Conservation (phyloP, 2,113 vertebrate species). For the Forbesichthys agassizii region DNA sequence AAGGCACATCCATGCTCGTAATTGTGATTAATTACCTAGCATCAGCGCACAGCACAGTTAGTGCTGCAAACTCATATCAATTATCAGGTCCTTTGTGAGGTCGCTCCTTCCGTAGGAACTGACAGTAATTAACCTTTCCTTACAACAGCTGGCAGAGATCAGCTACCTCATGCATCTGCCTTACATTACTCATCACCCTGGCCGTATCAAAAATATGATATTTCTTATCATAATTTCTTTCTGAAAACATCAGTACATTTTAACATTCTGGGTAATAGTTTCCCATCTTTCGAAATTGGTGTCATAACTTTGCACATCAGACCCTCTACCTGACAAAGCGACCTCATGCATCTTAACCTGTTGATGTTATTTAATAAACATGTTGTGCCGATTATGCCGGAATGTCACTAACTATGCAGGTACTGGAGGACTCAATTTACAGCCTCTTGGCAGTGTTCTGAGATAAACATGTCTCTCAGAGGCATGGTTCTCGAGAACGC, state of each 20-base stretch:
- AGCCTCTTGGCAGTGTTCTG: background rate
- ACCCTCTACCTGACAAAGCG: background rate
- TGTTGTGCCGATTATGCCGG: background rate
- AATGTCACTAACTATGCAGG: background rate
- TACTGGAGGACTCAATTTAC: constrained; percentile 15
- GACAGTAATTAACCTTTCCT: constrained; percentile 72
- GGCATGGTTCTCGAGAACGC: too few relatives aligned
- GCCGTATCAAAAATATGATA: constrained; percentile 7
- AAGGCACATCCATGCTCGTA: constrained; percentile 66
- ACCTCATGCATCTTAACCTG: background rate
- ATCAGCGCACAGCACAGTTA: constrained; percentile 67
- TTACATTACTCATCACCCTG: constrained; percentile 23
- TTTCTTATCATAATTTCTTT: background rate
- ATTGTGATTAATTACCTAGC: constrained; percentile 80
- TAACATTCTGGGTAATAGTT: background rate
- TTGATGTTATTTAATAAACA: background rate
- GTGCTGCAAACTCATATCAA: constrained; percentile 72
- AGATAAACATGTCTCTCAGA: background rate
- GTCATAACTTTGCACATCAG: background rate
- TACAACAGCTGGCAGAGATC: constrained; percentile 68
- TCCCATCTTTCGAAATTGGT: background rate
- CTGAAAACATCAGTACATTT: constrained; percentile 20
- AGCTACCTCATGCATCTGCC: constrained; percentile 49
- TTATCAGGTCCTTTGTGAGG: constrained; percentile 68
- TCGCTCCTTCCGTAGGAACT: constrained; percentile 62